These are phyloP conservation scores for Pygoscelis adeliae DNA, from an alignment of 2,113 vertebrate genomes.

Conservation along the genomic window DNA sequence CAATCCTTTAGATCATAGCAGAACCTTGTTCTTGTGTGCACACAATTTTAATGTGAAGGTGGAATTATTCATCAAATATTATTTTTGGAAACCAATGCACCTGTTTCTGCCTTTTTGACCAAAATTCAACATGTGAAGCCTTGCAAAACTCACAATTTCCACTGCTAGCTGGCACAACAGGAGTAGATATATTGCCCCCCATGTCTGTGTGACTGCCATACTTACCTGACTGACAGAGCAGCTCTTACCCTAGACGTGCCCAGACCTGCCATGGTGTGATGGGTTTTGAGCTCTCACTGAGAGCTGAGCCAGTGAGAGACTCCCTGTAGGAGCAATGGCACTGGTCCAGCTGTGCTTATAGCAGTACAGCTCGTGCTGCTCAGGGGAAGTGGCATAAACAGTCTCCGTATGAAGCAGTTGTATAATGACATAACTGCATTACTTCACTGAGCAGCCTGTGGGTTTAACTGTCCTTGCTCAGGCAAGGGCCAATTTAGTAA, in stretches of 20 bases:
- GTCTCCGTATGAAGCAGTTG: neutral
- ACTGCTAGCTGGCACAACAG: neutral
- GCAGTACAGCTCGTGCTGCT: neutral
- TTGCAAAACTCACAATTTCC: neutral
- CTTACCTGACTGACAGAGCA: neutral
- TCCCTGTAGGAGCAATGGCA: neutral
- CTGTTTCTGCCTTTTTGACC: neutral
- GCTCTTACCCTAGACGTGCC: neutral
- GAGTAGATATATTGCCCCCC: neutral
- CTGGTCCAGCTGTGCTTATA: neutral
- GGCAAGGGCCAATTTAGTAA: neutral
- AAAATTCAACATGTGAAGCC: neutral
- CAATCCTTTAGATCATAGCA: neutral
- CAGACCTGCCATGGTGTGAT: neutral
- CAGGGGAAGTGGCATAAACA: neutral
- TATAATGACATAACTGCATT: neutral
- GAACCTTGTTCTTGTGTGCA: neutral
- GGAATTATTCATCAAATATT: neutral
- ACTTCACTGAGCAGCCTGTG: neutral
- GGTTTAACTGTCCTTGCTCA: neutral
- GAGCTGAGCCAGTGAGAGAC: neutral
- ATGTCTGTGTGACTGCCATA: neutral
- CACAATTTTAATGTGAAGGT: neutral
- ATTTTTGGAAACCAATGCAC: neutral
- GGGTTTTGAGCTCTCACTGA: neutral